Percentiles rank a stretch among this genome's conserved stretches.
phyloP scores from a whole-genome alignment of 1,140 invertebrate genomes.

The Nymphalis io region DNA sequence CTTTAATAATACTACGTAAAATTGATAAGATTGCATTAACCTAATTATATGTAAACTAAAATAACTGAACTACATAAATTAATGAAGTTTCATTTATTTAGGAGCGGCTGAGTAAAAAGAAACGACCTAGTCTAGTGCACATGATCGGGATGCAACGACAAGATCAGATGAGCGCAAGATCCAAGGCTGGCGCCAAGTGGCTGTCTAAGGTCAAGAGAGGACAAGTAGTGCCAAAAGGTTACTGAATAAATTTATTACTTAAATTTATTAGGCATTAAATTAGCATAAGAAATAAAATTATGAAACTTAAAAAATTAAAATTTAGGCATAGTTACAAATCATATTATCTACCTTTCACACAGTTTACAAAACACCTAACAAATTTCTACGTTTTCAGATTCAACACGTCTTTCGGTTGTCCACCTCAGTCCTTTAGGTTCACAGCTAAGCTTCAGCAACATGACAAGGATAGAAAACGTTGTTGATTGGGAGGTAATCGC shows the following conservation, averaged over 20 bases:
- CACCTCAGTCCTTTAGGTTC: slow-evolving; percentile 91
- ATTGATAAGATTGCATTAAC: too few species aligned
- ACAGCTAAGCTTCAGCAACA: slow-evolving; percentile 88
- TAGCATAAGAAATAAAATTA: too few species aligned
- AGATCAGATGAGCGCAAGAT: slow-evolving; percentile 87
- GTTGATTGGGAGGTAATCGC: slow-evolving; percentile 95
- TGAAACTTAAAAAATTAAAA: too few species aligned
- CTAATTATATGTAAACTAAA: too few species aligned
- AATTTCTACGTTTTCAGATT: slow-evolving; percentile 79
- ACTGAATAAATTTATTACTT: slow-evolving; percentile 8
- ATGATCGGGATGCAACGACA: slow-evolving; percentile 88
- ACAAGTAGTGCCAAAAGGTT: slow-evolving; percentile 88
- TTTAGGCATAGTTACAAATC: too few species aligned
- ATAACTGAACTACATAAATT: too few species aligned
- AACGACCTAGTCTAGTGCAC: slow-evolving; percentile 89
- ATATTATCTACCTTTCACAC: neutral
- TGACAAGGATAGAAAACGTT: slow-evolving; percentile 92
- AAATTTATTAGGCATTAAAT: too few species aligned
- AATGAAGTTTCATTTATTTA: slow-evolving; percentile 39
- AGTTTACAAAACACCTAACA: neutral
- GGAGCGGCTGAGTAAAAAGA: slow-evolving; percentile 86
- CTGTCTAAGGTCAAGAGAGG: slow-evolving; percentile 91
- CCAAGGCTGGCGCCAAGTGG: slow-evolving; percentile 92
- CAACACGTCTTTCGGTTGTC: slow-evolving; percentile 87
- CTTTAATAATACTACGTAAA: too few species aligned